A percentile compares a stretch with the other conserved stretches of the same genome.
These are phyloP conservation scores for Drosophila nr. perissopoda DNA, from an alignment of 2,888 invertebrate species.

Conservation along the genomic window DNA sequence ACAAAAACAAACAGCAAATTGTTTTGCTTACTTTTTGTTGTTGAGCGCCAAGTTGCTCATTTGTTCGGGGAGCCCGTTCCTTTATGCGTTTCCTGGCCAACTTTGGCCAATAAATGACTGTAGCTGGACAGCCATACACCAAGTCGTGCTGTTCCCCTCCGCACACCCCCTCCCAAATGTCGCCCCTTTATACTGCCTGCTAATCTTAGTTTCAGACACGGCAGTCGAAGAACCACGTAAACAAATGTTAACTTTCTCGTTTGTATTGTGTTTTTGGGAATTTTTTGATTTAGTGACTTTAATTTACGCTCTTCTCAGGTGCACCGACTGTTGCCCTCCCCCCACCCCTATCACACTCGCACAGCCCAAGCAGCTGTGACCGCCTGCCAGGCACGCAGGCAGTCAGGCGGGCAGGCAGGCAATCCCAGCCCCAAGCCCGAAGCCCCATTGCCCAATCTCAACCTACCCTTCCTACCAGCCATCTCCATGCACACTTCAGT, in stretches of 20 bases:
- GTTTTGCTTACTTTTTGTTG: conserved; percentile 77
- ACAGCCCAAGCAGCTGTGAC: conserved; percentile 57
- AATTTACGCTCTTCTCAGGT: conserved; percentile 81
- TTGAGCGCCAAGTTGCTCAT: conserved; percentile 76
- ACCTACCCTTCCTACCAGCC: conserved; percentile 6
- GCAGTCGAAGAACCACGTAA: conserved; percentile 69
- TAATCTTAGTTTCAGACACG: conserved; percentile 47
- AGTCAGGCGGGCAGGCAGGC: not conserved
- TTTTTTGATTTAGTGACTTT: conserved; percentile 82
- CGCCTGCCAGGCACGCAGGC: conserved; percentile 21
- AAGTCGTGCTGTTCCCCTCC: conserved; percentile 19
- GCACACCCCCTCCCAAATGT: not conserved
- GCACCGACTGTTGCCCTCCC: conserved; percentile 73
- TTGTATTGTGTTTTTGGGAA: conserved; percentile 62
- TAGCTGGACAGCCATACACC: conserved; percentile 36
- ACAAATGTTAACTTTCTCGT: conserved; percentile 78
- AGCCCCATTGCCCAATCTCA: conserved; percentile 11
- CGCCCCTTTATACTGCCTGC: conserved; percentile 6
- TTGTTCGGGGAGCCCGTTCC: conserved; percentile 53
- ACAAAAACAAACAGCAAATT: conserved; percentile 66
- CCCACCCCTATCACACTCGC: conserved; percentile 11
- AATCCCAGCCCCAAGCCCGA: conserved; percentile 1
- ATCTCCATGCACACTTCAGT: conserved; percentile 53
- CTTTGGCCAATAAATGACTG: conserved; percentile 77
- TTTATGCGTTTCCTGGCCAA: conserved; percentile 62